Conservation (phyloP, 2,113 vertebrate species). For the Amia ocellicauda region DNA sequence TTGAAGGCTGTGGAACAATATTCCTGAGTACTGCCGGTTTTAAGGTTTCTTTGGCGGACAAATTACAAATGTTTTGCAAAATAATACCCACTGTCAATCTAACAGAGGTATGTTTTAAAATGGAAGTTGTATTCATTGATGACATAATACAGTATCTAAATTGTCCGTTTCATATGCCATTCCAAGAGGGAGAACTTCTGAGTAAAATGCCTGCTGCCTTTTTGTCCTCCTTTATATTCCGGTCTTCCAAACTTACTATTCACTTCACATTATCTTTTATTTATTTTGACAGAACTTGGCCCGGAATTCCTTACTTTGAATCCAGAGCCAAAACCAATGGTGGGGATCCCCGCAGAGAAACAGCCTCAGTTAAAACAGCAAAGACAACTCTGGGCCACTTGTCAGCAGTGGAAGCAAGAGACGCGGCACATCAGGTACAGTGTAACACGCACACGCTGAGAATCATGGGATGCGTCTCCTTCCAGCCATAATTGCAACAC, state of each 20-base stretch:
- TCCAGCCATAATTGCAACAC: background rate
- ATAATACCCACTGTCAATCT: too few relatives aligned
- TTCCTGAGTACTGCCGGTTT: too few relatives aligned
- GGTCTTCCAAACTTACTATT: background rate
- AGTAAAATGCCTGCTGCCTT: background rate
- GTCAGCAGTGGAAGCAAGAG: slow-evolving; percentile 59
- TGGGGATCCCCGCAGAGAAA: slow-evolving; percentile 52
- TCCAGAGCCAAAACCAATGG: slow-evolving; percentile 27
- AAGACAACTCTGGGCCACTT: slow-evolving; percentile 69
- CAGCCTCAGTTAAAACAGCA: slow-evolving; percentile 62
- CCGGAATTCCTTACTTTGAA: slow-evolving; percentile 61
- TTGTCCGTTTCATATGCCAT: too few relatives aligned
- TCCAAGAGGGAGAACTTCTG: too few relatives aligned
- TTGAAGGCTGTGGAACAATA: background rate
- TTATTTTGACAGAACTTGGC: slow-evolving; percentile 66
- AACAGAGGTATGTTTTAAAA: too few relatives aligned
- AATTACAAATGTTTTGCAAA: too few relatives aligned
- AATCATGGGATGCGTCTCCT: background rate
- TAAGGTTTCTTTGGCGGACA: too few relatives aligned
- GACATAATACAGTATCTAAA: too few relatives aligned
- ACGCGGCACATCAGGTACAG: slow-evolving; percentile 60
- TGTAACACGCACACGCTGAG: background rate
- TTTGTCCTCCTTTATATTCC: background rate
- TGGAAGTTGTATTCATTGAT: too few relatives aligned
- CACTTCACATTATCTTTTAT: slow-evolving; percentile 3